Evolutionary conservation across 2,888 invertebrate species (phyloP).

Genomic region (Scotopteryx bipunctaria): DNA sequence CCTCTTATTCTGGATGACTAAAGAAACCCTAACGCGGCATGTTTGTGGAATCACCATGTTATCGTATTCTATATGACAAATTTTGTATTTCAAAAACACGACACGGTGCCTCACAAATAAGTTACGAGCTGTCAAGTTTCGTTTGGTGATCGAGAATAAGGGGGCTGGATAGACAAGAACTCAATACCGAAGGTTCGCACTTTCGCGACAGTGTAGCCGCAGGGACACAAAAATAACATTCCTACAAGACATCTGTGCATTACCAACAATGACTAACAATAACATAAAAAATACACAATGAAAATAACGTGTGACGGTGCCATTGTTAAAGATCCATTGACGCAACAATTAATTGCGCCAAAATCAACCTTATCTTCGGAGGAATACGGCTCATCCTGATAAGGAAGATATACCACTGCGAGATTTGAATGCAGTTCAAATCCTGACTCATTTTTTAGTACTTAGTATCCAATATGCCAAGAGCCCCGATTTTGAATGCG

Average conservation of each 20-base stretch:
- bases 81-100: too few relatives aligned
- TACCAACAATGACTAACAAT: slow-evolving; percentile 36
- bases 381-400: background rate
- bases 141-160: too few relatives aligned
- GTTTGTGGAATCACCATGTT: too few relatives aligned
- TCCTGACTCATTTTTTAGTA: slow-evolving; percentile 5
- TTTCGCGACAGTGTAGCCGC: background rate
- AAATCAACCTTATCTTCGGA: slow-evolving; percentile 7
- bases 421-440: slow-evolving; percentile 7
- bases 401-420: background rate
- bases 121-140: too few relatives aligned
- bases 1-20: too few relatives aligned
- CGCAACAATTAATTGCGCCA: slow-evolving; percentile 13
- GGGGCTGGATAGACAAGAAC: too few relatives aligned
- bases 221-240: slow-evolving; percentile 1
- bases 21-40: too few relatives aligned
- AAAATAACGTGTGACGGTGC: slow-evolving; percentile 39
- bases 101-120: too few relatives aligned
- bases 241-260: slow-evolving; percentile 20
- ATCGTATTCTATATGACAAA: too few relatives aligned
- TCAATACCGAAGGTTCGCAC: too few relatives aligned
- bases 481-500: background rate
- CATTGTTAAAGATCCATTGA: slow-evolving; percentile 36
- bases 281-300: slow-evolving; percentile 42
- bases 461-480: slow-evolving; percentile 5